Conservation (phyloP, 2,113 vertebrate genomes). For the Ceyx margarethae region DNA sequence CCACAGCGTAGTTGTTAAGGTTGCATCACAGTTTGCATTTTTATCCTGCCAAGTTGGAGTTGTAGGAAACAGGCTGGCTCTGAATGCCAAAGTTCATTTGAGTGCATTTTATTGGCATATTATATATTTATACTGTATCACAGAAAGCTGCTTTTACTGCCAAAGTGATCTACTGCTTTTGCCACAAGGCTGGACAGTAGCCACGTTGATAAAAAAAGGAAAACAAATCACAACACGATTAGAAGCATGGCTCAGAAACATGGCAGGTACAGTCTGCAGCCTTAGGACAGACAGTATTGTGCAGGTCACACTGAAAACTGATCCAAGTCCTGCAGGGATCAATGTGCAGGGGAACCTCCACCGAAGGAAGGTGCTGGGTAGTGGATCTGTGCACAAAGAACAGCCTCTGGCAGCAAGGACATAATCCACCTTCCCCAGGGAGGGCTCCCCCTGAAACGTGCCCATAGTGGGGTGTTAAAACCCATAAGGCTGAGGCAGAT, state of each 20-base stretch:
- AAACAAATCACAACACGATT: background rate
- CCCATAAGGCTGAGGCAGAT: rapidly evolving
- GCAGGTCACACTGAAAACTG: background rate
- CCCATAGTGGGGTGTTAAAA: too few relatives aligned
- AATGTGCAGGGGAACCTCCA: rapidly evolving
- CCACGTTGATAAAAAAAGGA: background rate
- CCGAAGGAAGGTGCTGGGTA: background rate
- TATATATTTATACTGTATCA: background rate
- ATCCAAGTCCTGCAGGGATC: background rate
- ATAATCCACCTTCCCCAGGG: background rate
- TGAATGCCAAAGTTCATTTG: background rate
- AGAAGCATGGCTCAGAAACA: background rate
- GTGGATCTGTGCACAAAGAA: background rate
- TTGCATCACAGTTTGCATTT: rapidly evolving
- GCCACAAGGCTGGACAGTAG: background rate
- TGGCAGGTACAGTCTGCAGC: background rate
- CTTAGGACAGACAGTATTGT: background rate
- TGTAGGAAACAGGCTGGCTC: background rate
- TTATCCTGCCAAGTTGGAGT: background rate
- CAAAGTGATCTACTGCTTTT: rapidly evolving
- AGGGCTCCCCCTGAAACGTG: background rate
- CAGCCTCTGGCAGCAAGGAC: background rate
- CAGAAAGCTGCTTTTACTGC: background rate
- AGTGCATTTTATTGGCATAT: background rate
- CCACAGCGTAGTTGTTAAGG: rapidly evolving